A percentile compares a stretch with the other conserved stretches of the same genome.
Conservation (phyloP, 1,140 invertebrate species). For the Procambarus clarkii region DNA sequence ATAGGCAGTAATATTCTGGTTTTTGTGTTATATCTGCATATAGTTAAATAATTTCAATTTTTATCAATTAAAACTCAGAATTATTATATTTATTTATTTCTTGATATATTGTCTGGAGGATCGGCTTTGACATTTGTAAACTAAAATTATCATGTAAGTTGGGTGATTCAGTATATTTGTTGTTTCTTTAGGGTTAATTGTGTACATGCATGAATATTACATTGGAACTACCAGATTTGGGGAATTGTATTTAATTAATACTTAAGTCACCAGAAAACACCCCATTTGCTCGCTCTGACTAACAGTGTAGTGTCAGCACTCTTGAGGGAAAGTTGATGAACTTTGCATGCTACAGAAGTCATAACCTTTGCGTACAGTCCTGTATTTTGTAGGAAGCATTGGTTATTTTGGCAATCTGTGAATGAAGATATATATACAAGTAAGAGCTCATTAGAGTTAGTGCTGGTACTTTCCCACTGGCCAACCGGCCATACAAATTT, state of each 20-base stretch:
- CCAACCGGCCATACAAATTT: conserved; percentile 21
- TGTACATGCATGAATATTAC: background rate
- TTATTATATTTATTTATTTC: background rate
- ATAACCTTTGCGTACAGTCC: background rate
- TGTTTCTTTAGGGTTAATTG: background rate
- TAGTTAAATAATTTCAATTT: background rate
- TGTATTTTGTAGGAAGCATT: background rate
- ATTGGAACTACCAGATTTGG: background rate
- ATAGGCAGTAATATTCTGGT: background rate
- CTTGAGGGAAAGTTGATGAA: background rate
- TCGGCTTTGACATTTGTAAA: conserved; percentile 9
- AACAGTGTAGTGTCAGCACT: background rate
- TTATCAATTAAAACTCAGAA: background rate
- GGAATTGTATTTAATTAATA: background rate
- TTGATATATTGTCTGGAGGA: background rate
- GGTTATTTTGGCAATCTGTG: background rate
- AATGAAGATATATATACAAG: background rate
- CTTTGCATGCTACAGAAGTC: background rate
- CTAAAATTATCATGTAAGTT: conserved; percentile 22
- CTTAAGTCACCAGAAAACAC: background rate
- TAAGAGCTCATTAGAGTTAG: background rate
- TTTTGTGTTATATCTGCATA: background rate
- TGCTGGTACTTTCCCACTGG: conserved; percentile 38
- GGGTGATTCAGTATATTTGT: conserved; percentile 1
- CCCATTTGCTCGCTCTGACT: background rate